Conservation (phyloP, 2,888 invertebrate genomes). For the Phorcus lineatus region DNA sequence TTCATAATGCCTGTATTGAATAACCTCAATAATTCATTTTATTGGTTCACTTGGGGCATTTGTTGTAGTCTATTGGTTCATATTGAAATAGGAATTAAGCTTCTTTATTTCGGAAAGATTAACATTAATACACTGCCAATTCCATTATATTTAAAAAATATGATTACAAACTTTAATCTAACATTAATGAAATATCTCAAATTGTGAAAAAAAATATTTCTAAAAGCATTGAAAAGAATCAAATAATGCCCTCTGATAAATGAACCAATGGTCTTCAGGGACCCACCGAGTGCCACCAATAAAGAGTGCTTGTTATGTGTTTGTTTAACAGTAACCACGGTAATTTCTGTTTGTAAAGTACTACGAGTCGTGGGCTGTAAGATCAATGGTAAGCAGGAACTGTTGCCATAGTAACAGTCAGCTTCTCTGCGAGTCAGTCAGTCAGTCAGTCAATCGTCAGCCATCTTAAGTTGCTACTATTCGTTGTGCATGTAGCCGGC, state of each 20-base stretch:
- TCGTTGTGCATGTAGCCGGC: background rate
- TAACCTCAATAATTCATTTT: conserved; percentile 11
- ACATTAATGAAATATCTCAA: too few relatives aligned
- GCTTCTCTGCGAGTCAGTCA: background rate
- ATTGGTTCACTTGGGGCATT: too few relatives aligned
- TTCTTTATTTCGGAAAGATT: too few relatives aligned
- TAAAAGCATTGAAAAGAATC: too few relatives aligned
- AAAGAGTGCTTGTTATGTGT: background rate
- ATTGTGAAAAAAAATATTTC: too few relatives aligned
- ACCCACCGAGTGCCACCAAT: background rate
- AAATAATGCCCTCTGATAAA: background rate
- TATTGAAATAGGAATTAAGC: too few relatives aligned
- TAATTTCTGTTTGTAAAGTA: conserved; percentile 46
- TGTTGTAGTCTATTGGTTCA: too few relatives aligned
- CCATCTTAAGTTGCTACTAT: background rate
- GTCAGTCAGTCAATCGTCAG: background rate
- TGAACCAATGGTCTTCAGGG: background rate
- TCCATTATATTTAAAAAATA: too few relatives aligned
- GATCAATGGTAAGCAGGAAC: conserved; percentile 52
- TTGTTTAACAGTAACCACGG: conserved; percentile 1
- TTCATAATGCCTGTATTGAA: background rate
- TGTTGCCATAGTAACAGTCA: background rate
- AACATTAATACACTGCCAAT: too few relatives aligned
- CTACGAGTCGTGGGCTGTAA: conserved; percentile 52
- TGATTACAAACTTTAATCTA: too few relatives aligned